A percentile compares a stretch with the other conserved stretches of the same genome.
Conservation (phyloP, 2,888 invertebrate species). For the Allygus modestus region DNA sequence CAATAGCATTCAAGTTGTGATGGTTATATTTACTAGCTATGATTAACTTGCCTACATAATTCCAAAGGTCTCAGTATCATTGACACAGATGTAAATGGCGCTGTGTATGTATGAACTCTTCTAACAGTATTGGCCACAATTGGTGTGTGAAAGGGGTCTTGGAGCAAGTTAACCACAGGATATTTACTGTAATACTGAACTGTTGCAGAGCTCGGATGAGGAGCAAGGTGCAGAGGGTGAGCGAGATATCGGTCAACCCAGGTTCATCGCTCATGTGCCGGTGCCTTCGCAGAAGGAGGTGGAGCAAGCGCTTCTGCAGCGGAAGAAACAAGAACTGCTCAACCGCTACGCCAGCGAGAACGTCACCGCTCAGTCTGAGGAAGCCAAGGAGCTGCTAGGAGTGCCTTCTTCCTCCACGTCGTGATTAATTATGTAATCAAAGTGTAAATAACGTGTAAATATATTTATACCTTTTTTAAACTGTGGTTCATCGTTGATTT, state of each 20-base stretch:
- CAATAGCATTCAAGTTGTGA: too few species aligned
- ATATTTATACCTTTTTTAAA: conserved; percentile 14
- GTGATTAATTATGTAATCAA: not conserved
- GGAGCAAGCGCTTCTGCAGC: conserved; percentile 91
- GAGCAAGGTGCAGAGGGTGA: conserved; percentile 61
- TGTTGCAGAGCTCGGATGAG: conserved; percentile 60
- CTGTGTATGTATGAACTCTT: too few species aligned
- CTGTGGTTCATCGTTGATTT: too few species aligned
- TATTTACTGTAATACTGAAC: not conserved
- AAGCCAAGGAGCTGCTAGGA: conserved; percentile 62
- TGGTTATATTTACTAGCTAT: too few species aligned
- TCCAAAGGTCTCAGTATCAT: too few species aligned
- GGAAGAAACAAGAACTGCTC: conserved; percentile 95
- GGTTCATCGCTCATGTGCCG: conserved; percentile 90
- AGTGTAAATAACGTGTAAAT: conserved; percentile 21
- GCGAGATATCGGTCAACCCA: conserved; percentile 72
- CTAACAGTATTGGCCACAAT: too few species aligned
- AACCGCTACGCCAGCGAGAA: conserved; percentile 59
- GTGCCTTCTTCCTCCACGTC: conserved; percentile 1
- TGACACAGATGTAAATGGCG: too few species aligned
- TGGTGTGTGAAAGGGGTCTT: too few species aligned
- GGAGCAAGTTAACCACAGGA: too few species aligned
- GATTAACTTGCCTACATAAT: too few species aligned
- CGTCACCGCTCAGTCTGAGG: conserved; percentile 54
- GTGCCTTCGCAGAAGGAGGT: conserved; percentile 97